Conservation (phyloP, 2,888 invertebrate genomes). For the Abrostola tripartita region DNA sequence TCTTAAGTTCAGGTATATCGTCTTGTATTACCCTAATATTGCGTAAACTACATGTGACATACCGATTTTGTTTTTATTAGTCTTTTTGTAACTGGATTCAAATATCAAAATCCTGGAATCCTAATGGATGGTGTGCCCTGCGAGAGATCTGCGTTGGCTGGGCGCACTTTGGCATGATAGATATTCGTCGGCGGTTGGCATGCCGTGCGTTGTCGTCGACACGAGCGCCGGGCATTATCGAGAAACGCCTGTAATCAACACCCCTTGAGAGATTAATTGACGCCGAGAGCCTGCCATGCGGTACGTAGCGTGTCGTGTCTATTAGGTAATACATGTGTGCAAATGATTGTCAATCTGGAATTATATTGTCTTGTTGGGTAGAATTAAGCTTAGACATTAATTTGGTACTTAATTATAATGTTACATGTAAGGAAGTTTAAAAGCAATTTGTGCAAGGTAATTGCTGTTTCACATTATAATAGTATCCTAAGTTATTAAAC, state of each 20-base stretch:
- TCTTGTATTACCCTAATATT: too few species aligned
- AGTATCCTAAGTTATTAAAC: too few species aligned
- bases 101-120: constrained; percentile 78
- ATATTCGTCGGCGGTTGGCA: constrained; percentile 65
- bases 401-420: too few species aligned
- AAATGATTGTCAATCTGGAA: constrained; percentile 14
- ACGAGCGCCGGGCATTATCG: constrained; percentile 78
- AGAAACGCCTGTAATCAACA: constrained; percentile 74
- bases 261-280: constrained; percentile 37
- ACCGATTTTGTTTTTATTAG: too few species aligned
- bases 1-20: too few species aligned
- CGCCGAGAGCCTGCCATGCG: constrained; percentile 4
- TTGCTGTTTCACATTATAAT: too few species aligned
- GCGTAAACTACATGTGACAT: too few species aligned
- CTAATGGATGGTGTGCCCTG: constrained; percentile 68
- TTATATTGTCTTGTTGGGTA: not conserved
- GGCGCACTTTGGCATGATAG: constrained; percentile 72
- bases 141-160: constrained; percentile 64
- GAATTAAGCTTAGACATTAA: too few species aligned
- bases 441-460: too few species aligned
- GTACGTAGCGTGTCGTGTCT: constrained; percentile 3
- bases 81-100: constrained; percentile 44
- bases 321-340: constrained; percentile 8
- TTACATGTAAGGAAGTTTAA: too few species aligned
- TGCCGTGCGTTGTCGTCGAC: constrained; percentile 61